A percentile compares a stretch with the other conserved stretches of the same genome.
Conservation (phyloP, 2,888 invertebrate species). For the Drosophila aldrichi region DNA sequence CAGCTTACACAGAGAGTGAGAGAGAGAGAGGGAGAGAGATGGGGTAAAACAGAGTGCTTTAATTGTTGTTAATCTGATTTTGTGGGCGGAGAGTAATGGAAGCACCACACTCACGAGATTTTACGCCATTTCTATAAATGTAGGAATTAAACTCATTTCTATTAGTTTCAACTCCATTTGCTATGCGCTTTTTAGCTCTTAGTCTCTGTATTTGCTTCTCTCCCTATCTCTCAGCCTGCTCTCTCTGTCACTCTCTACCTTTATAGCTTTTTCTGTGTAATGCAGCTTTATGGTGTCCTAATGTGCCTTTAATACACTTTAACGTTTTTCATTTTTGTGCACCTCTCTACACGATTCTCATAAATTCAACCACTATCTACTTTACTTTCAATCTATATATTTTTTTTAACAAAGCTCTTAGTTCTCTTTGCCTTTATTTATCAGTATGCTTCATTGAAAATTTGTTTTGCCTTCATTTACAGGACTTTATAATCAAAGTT, state of each 20-base stretch:
- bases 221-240: too few relatives aligned
- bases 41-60: not conserved
- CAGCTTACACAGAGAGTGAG: not conserved
- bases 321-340: not conserved
- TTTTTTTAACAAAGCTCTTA: too few relatives aligned
- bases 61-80: slow-evolving; percentile 16
- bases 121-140: not conserved
- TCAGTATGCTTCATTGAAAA: not conserved
- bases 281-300: not conserved
- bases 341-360: not conserved
- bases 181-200: not conserved
- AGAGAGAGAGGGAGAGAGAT: not conserved
- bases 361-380: not conserved
- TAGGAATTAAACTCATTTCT: not conserved
- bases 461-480: not conserved
- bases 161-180: not conserved
- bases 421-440: too few relatives aligned
- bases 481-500: not conserved
- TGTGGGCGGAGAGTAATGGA: not conserved
- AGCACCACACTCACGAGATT: not conserved
- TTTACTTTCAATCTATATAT: too few relatives aligned
- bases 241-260: not conserved
- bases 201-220: not conserved
- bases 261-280: not conserved
- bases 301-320: too few relatives aligned